These are phyloP conservation scores for Alces alces DNA, from an alignment of 2,113 vertebrate genomes.

Conservation along the genomic window DNA sequence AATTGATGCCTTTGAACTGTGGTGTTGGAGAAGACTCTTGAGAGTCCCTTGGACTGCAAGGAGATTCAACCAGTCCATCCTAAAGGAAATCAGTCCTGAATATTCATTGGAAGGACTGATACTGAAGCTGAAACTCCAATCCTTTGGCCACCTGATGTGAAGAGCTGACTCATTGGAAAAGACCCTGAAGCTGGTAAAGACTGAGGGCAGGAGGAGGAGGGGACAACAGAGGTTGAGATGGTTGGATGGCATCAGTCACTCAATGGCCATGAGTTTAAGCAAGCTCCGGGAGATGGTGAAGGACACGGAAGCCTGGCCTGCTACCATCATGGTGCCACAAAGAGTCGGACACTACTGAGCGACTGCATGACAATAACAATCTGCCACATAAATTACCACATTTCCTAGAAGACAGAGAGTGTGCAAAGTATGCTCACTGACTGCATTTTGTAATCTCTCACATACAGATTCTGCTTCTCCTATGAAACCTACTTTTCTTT, in stretches of 20 bases:
- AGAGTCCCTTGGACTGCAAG: not conserved
- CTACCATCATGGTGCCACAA: not conserved
- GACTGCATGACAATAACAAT: not conserved
- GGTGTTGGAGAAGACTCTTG: not conserved
- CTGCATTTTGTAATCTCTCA: not conserved
- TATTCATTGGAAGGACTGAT: not conserved
- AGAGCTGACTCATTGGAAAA: not conserved
- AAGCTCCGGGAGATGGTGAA: not conserved
- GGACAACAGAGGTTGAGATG: not conserved
- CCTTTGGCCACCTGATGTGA: accelerated
- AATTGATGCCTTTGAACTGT: not conserved
- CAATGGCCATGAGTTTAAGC: not conserved
- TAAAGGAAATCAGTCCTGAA: not conserved
- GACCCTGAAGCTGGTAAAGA: not conserved
- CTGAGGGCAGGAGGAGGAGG: not conserved
- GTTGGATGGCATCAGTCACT: not conserved
- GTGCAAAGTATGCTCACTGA: not conserved
- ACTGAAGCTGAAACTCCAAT: not conserved
- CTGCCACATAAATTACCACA: not conserved
- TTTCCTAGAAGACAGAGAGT: not conserved
- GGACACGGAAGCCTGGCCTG: not conserved
- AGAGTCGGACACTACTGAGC: not conserved
- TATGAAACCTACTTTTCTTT: not conserved
- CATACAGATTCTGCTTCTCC: not conserved
- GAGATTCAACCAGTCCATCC: not conserved